Percentiles rank a stretch among this genome's conserved stretches.
These are phyloP conservation scores for Solenodon paradoxus DNA, from an alignment of 2,113 vertebrate genomes.

Conservation along the genomic window DNA sequence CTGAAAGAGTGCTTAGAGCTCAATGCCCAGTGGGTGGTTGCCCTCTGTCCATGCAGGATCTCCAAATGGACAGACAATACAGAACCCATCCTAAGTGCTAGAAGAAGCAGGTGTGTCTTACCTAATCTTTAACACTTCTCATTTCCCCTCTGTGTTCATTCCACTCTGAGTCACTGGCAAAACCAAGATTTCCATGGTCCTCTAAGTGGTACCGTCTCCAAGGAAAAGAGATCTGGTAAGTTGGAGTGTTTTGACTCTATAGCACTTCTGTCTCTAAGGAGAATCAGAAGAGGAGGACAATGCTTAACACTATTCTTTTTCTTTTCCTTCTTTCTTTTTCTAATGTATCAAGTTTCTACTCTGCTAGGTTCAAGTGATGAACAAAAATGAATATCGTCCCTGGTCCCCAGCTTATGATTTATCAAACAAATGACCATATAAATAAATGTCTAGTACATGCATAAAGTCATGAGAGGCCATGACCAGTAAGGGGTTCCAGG, in stretches of 20 bases:
- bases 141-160: neutral
- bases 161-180: neutral
- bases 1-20: neutral
- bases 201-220: neutral
- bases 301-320: neutral
- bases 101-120: neutral
- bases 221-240: neutral
- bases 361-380: neutral
- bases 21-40: neutral
- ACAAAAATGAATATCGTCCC: neutral
- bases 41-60: neutral
- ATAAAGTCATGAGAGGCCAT: neutral
- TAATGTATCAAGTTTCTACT: neutral
- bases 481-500: neutral
- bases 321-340: too few species aligned
- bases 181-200: neutral
- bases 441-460: neutral
- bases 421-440: neutral
- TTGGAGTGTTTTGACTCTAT: neutral
- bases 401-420: neutral
- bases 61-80: neutral
- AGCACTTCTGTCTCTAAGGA: neutral
- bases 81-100: neutral
- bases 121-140: neutral
- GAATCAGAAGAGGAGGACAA: neutral